phyloP scores from a whole-genome alignment of 1,140 invertebrate species.

The Stegodyphus dumicola region DNA sequence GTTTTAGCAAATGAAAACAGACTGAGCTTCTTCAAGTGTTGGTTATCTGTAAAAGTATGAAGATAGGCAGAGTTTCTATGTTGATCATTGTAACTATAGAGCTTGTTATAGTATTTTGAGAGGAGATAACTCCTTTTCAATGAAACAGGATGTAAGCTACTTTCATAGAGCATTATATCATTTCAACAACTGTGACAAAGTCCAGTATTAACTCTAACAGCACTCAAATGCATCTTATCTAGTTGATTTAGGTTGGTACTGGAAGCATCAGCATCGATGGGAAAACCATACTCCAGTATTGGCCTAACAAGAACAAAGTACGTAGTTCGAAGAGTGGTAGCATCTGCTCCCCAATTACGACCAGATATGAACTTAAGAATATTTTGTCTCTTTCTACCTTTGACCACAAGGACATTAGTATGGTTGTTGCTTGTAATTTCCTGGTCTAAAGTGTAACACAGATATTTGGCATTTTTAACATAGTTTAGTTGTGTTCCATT shows the following conservation, averaged over 20 bases:
- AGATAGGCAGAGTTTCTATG: background rate
- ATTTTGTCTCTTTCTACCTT: background rate
- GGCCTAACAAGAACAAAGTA: slow-evolving; percentile 4
- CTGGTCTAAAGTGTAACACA: background rate
- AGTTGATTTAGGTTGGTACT: background rate
- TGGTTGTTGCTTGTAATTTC: background rate
- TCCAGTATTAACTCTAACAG: background rate
- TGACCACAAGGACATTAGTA: background rate
- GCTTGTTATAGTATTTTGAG: slow-evolving; percentile 3
- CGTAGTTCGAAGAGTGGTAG: slow-evolving; percentile 2
- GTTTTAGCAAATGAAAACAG: background rate
- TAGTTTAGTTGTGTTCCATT: slow-evolving; percentile 1
- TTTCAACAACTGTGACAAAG: background rate
- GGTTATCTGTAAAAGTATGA: background rate
- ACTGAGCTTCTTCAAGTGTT: background rate
- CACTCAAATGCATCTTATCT: background rate
- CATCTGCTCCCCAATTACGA: background rate
- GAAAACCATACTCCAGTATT: slow-evolving; percentile 17
- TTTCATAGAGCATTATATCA: background rate
- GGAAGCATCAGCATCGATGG: background rate
- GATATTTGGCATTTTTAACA: background rate
- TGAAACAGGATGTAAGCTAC: background rate
- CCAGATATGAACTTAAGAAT: slow-evolving; percentile 15
- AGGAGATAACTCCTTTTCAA: background rate
- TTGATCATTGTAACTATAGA: background rate